These are phyloP conservation scores for Melipona quadrifasciata DNA, from an alignment of 1,140 invertebrate genomes.

Conservation along the genomic window DNA sequence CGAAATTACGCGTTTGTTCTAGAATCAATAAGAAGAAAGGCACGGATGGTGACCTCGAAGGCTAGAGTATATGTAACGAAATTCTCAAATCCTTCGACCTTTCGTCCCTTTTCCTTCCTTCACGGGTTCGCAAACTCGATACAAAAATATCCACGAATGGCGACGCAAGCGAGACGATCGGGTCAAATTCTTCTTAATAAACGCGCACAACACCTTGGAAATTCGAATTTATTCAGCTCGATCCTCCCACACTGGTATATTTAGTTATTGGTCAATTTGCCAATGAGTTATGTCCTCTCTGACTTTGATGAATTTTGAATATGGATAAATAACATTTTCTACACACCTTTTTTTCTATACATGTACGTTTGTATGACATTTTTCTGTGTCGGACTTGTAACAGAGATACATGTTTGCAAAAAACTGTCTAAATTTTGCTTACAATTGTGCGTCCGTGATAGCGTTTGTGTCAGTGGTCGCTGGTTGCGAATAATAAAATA, in stretches of 20 bases:
- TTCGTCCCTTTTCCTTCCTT: conserved; percentile 10
- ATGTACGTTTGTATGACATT: too few relatives aligned
- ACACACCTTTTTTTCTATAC: too few relatives aligned
- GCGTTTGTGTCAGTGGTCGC: too few relatives aligned
- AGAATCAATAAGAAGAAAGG: conserved; percentile 50
- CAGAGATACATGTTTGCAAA: too few relatives aligned
- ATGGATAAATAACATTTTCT: too few relatives aligned
- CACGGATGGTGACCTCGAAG: conserved; percentile 36
- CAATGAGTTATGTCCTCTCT: too few relatives aligned
- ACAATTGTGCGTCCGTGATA: too few relatives aligned
- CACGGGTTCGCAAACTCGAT: neutral
- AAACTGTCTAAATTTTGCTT: too few relatives aligned
- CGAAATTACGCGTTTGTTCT: conserved; percentile 4
- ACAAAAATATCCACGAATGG: conserved; percentile 4
- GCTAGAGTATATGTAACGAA: neutral
- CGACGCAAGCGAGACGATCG: neutral
- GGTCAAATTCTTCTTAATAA: neutral
- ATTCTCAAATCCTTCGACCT: neutral
- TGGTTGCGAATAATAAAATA: too few relatives aligned
- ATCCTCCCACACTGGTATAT: neutral
- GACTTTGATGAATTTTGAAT: too few relatives aligned
- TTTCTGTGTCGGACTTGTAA: too few relatives aligned
- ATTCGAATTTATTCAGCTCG: neutral
- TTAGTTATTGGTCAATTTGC: conserved; percentile 1
- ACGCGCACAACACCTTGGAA: neutral